These are phyloP conservation scores for Perdita meconis DNA, from an alignment of 2,888 invertebrate species.

Conservation along the genomic window DNA sequence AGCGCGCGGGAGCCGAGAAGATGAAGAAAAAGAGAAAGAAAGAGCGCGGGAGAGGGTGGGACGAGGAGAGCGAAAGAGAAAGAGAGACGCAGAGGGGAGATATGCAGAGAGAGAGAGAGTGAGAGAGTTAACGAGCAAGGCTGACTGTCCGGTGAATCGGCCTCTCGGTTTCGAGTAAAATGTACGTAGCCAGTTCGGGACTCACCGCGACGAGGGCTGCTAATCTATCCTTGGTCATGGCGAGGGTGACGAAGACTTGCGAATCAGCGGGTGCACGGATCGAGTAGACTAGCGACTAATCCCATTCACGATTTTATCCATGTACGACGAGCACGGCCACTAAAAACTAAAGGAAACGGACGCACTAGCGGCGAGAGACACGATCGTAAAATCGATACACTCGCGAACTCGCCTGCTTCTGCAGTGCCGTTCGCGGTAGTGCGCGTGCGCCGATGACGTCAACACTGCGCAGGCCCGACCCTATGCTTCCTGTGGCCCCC, in stretches of 20 bases:
- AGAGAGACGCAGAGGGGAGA: slow-evolving; percentile 21
- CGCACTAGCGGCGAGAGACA: slow-evolving; percentile 83
- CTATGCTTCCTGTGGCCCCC: slow-evolving; percentile 24
- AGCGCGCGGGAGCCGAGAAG: background rate
- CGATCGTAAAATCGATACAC: slow-evolving; percentile 93
- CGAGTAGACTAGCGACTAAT: slow-evolving; percentile 83
- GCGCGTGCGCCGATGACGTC: slow-evolving; percentile 86
- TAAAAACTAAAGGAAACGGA: slow-evolving; percentile 85
- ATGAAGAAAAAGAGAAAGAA: background rate
- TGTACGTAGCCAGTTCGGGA: slow-evolving; percentile 56
- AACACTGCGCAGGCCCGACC: slow-evolving; percentile 68
- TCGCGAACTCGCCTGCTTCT: slow-evolving; percentile 87
- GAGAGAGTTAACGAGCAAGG: slow-evolving; percentile 8
- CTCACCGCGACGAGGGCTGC: slow-evolving; percentile 97
- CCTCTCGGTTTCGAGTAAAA: slow-evolving; percentile 29
- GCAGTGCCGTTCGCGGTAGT: slow-evolving; percentile 86
- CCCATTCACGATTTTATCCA: slow-evolving; percentile 92
- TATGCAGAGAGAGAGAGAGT: slow-evolving; percentile 2
- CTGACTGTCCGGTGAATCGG: slow-evolving; percentile 12
- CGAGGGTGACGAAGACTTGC: slow-evolving; percentile 72
- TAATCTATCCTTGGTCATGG: slow-evolving; percentile 98
- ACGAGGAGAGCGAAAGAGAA: slow-evolving; percentile 6
- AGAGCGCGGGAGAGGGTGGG: background rate
- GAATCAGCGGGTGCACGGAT: slow-evolving; percentile 79
- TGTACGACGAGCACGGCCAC: slow-evolving; percentile 90